phyloP scores from a whole-genome alignment of 2,888 invertebrate genomes.

The Dicycla oo region DNA sequence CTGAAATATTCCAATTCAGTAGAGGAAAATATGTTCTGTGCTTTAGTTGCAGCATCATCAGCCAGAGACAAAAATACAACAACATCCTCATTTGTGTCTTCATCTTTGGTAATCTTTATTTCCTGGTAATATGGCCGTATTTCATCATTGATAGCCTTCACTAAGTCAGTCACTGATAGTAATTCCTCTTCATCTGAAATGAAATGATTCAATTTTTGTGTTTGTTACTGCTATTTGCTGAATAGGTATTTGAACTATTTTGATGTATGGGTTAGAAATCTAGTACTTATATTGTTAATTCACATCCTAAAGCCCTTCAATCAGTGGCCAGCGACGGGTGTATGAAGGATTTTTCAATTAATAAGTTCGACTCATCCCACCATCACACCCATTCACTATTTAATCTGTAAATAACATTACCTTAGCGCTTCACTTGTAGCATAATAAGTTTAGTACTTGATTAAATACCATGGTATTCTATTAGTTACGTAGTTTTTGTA shows the following conservation, averaged over 20 bases:
- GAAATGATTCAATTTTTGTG: neutral
- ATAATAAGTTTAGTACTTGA: neutral
- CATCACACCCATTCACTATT: neutral
- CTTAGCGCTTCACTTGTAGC: neutral
- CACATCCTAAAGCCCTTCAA: neutral
- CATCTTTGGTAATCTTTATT: slow-evolving; percentile 82
- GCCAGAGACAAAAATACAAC: slow-evolving; percentile 82
- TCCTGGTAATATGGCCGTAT: slow-evolving; percentile 80
- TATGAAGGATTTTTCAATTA: neutral
- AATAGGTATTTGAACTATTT: neutral
- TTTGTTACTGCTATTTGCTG: neutral
- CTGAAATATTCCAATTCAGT: slow-evolving; percentile 85
- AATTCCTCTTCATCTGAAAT: slow-evolving; percentile 72
- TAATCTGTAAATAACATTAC: neutral
- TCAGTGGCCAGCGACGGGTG: neutral
- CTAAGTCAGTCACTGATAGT: slow-evolving; percentile 71
- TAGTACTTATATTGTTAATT: neutral
- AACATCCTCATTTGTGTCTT: slow-evolving; percentile 80
- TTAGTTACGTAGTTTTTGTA: neutral
- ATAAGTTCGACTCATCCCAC: too few relatives aligned
- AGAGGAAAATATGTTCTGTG: slow-evolving; percentile 81
- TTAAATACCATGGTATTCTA: neutral
- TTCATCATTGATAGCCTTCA: slow-evolving; percentile 80
- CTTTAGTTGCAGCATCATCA: slow-evolving; percentile 82
- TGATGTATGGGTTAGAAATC: neutral